Evolutionary conservation across 2,888 invertebrate species (phyloP), one percentile per base, ranked within the genome.

Genomic region (Aspidiotus destructor): DNA sequence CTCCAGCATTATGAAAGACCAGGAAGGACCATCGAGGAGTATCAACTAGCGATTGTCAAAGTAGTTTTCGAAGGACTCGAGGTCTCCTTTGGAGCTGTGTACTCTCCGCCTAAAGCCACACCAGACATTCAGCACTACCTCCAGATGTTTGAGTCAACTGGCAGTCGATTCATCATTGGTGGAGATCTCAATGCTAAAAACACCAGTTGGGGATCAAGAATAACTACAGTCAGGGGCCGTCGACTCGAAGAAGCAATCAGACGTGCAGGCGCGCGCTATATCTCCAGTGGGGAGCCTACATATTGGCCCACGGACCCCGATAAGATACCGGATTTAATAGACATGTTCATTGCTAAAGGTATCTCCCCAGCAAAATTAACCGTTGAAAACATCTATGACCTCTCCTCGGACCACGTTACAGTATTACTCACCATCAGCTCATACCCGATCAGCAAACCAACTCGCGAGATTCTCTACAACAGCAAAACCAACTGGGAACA

Each of bases 141-240:
- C 15, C 16, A 15, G 11, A 17, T 57, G 15, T 16, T 57, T 15
- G 28, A 16, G 11, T 57, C 57, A 2, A n/a, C 15, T 17, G 57
- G 57, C 28, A 6, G 57, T 28, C 28, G 57, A 15, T 57, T 11
- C 28, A 57, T 57, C 11, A 17, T 57, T 2, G 57, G 57, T 2
- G 57, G 15, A 15, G 57, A 57, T 57, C 7, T 57, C 28, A 57
- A 5, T 7, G 28, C 16, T 2, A 57, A 57, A 57, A 10, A 57
- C 57, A 57, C 57, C 15, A 57, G 15, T 15, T 57, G 57, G 57
- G 28, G 57, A 11, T 57, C 57, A 3, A 57, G 15, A 57, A 3
- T 57, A 17, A n/a, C 28, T 11, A 57, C 57, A n/a, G 6, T 11
- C 15, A 57, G 15, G 28, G 28, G 57, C 11, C 15, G 15, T n/a